Evolutionary conservation across 2,888 invertebrate genomes (phyloP).

Genomic region (Ptychoptera albimana): DNA sequence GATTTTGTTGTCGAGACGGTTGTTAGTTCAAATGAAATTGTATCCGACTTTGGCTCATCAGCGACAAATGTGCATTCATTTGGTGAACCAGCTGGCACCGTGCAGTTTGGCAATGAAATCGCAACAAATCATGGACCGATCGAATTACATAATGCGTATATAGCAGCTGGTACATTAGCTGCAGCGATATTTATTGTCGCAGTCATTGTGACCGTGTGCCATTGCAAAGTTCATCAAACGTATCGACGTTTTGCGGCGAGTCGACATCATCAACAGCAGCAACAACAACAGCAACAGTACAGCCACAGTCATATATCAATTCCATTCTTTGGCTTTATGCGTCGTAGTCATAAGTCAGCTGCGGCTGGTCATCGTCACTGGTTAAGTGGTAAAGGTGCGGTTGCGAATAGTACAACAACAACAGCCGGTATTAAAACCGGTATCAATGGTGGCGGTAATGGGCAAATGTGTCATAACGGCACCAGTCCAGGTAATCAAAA

Average conservation of each 20-base stretch:
- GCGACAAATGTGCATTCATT: conserved; percentile 27
- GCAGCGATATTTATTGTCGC: conserved; percentile 59
- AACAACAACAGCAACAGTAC: too few species aligned
- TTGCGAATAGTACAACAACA: conserved; percentile 4
- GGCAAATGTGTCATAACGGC: conserved; percentile 12
- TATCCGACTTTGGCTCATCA: conserved; percentile 19
- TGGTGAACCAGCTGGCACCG: conserved; percentile 17
- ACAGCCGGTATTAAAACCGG: conserved; percentile 11
- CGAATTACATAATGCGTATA: conserved; percentile 59
- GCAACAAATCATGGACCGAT: conserved; percentile 34
- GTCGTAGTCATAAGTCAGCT: conserved; percentile 25
- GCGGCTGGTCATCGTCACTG: conserved; percentile 33
- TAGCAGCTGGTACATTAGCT: conserved; percentile 59
- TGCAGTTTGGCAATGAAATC: too few species aligned
- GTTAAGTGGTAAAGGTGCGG: conserved; percentile 39
- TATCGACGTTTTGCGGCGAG: conserved; percentile 47
- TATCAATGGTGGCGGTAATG: conserved; percentile 10
- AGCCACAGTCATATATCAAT: conserved; percentile 17
- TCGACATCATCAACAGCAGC: conserved; percentile 33
- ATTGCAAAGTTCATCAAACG: conserved; percentile 63
- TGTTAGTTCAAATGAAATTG: conserved; percentile 33
- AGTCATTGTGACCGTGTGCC: conserved; percentile 59
- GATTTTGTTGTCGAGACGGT: conserved; percentile 55
- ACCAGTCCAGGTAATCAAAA: conserved; percentile 10
- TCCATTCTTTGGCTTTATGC: conserved; percentile 28